Base-by-base conservation (phyloP, 2,888 invertebrate genomes). In the Eutolmus rufibarbis region DNA sequence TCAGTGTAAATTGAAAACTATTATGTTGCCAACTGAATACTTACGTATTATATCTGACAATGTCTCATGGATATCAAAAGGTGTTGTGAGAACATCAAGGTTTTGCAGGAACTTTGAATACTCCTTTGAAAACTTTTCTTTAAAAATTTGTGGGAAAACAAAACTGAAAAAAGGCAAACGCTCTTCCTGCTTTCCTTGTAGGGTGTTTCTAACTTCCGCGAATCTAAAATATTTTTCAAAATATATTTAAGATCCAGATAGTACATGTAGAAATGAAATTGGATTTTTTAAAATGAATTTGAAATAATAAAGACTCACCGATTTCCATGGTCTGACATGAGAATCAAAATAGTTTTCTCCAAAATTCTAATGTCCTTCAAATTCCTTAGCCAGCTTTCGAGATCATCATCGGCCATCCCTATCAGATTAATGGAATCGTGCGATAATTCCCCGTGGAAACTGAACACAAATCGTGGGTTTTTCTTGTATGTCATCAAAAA, bases 271-370 rank as follows among this genome's bases (percentile, higher is more conserved):
- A 46, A 0, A 4, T 46, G 3, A 46, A 46, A 40, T 40, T 40
- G 12, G 12, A 40, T 40, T 40, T 40, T 40, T 40, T 40, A 12
- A 12, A 40, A 40, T 40, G 9, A 40, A 12, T 12, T 12, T 46
- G 2, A 4, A 16, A 46, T 46, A 46, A 5, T 3, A 46, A 46
- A 46, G 16, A 19, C 79, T 90, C 90, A 96, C 95, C 97, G 95
- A 89, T 96, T 96, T 0, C 98, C 98, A 92, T 99, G 98, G 93
- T 99, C 98, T 5, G 97, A 96, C 97, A 98, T 97, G 3, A 98
- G 91, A 86, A 98, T 95, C 0, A 99, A 92, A 89, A 98, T 91
- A 0, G 98, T 97, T 89, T 97, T 95, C 88, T 98, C 95, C 23
- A 98, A 93, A 57, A 95, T 92, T 0, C 95, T 95, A 0, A 93